phyloP scores from a whole-genome alignment of 1,140 invertebrate species.

The Lethrus apterus region DNA sequence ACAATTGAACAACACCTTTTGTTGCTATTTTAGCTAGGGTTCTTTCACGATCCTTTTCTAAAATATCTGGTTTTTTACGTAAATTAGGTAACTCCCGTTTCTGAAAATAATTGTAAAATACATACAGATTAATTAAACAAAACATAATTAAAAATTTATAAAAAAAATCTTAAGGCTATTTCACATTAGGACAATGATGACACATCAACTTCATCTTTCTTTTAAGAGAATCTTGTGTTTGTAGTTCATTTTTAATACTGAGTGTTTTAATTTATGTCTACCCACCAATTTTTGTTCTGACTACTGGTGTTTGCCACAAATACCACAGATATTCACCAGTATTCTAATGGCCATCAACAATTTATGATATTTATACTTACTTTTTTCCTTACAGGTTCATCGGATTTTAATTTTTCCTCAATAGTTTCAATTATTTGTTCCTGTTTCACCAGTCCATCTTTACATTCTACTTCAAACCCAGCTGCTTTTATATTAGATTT shows the following conservation, averaged over 20 bases:
- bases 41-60: conserved; percentile 66
- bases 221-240: too few species aligned
- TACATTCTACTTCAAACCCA: conserved; percentile 46
- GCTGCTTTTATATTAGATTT: conserved; percentile 40
- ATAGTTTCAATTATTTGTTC: conserved; percentile 33
- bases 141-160: too few species aligned
- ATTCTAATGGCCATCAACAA: too few species aligned
- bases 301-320: too few species aligned
- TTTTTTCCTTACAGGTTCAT: conserved; percentile 41
- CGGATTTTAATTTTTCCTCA: conserved; percentile 21
- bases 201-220: too few species aligned
- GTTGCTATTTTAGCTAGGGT: conserved; percentile 76
- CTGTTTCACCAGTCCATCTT: conserved; percentile 43
- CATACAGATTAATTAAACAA: too few species aligned
- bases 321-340: too few species aligned
- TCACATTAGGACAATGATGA: too few species aligned
- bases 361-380: conserved; percentile 28
- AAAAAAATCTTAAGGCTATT: too few species aligned
- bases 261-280: too few species aligned
- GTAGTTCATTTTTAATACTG: too few species aligned
- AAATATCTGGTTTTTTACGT: conserved; percentile 64
- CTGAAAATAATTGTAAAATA: conserved; percentile 42
- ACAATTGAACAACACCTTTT: conserved; percentile 85
- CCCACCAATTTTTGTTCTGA: too few species aligned
- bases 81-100: conserved; percentile 57